Evolutionary conservation across 2,113 vertebrate species (phyloP), one percentile per base, ranked within the genome.

Genomic region (Mesocricetus auratus): DNA sequence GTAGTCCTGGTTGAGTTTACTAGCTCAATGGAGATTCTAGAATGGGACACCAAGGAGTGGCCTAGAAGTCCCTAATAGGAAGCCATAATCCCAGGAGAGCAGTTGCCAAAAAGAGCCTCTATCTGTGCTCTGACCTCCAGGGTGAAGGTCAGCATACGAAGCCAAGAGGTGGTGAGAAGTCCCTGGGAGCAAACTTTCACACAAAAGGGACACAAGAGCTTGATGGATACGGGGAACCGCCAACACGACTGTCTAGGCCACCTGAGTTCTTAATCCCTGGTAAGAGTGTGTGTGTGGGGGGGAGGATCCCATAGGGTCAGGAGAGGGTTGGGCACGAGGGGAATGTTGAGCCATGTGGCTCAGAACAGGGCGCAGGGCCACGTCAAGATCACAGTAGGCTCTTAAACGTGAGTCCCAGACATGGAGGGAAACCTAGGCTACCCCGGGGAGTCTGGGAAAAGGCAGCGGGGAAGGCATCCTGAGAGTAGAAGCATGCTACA

Each of bases 231-330:
- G 33, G 81, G 31, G 7, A 10, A 29, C 58, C 3, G 1, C 39
- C 45, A 6, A 0, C 4, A 12, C 0, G 45, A 56, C 24, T 8
- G 64, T 21, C 64, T 13, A 0, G 31, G 53, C 50, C 56, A 7
- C 77, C 39, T 16, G 36, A 62, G 60, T 5, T 39, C 89, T 71
- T 42, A 0, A 69, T 15, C 68, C 60, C 56, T 42, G 5, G 60
- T 13, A 7, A 10, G 0, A 5, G 66, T 17, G 9, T 17, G 0
- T n/a, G n/a, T n/a, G n/a, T n/a, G n/a, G n/a, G n/a, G n/a, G 8
- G 15, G 39, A 45, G 58, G 71, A 21, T 39, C 60, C 60, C 24
- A 0, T 1, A 11, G 81, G 33, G 4, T n/a, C 7, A 17, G 81
- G 33, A 17, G 6, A 71, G 22, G 50, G 9, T 9, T 29, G 83